These are phyloP conservation scores for Myiozetetes cayanensis DNA, from an alignment of 2,113 vertebrate species.

Conservation along the genomic window DNA sequence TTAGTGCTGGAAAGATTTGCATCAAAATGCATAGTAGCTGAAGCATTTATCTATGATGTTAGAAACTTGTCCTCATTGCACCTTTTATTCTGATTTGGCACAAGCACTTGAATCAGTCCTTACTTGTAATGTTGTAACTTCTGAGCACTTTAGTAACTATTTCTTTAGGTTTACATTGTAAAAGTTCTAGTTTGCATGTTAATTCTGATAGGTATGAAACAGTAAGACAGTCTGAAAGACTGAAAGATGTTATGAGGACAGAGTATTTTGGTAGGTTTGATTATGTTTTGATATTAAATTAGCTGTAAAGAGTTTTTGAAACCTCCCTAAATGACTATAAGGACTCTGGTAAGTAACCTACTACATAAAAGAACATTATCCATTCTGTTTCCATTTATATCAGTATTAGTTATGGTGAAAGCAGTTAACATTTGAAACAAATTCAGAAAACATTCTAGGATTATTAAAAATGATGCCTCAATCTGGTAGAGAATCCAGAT, in stretches of 20 bases:
- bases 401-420: not conserved
- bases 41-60: not conserved
- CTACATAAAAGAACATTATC: not conserved
- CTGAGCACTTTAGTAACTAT: not conserved
- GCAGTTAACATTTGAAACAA: not conserved
- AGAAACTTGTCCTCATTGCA: rapidly evolving
- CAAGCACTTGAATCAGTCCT: not conserved
- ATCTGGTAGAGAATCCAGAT: not conserved
- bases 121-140: not conserved
- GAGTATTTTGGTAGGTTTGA: not conserved
- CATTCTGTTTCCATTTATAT: not conserved
- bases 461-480: not conserved
- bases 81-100: not conserved
- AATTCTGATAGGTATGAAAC: not conserved
- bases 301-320: too few relatives aligned
- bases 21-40: not conserved
- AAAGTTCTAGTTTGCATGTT: not conserved
- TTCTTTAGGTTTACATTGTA: not conserved
- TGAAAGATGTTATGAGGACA: not conserved
- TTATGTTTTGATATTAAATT: not conserved
- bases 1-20: not conserved
- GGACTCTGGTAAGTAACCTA: not conserved
- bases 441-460: not conserved
- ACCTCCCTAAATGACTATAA: too few relatives aligned
- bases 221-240: not conserved